These are phyloP conservation scores for Gastrophysa polygoni DNA, from an alignment of 2,888 invertebrate genomes.

Conservation along the genomic window DNA sequence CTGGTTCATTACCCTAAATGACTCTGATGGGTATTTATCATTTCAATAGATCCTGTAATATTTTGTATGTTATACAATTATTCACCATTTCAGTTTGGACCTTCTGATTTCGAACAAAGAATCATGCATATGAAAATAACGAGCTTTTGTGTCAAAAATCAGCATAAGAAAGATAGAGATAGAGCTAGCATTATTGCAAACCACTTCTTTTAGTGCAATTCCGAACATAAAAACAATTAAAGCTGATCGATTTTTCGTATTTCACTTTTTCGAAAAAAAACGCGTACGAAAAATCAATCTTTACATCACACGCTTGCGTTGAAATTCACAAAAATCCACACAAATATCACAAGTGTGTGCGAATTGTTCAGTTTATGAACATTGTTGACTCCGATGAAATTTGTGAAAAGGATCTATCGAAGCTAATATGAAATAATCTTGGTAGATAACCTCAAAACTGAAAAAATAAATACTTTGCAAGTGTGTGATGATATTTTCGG, in stretches of 20 bases:
- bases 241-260: constrained; percentile 50
- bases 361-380: too few species aligned
- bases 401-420: too few species aligned
- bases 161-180: constrained; percentile 54
- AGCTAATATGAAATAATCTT: too few species aligned
- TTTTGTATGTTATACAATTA: too few species aligned
- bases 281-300: constrained; percentile 32
- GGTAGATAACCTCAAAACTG: constrained; percentile 19
- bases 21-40: too few species aligned
- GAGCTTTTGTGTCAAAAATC: constrained; percentile 47
- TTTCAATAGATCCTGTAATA: too few species aligned
- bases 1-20: too few species aligned
- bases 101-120: constrained; percentile 2
- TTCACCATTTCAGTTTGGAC: neutral
- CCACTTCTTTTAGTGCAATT: constrained; percentile 51
- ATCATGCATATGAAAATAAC: constrained; percentile 32
- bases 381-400: constrained; percentile 7
- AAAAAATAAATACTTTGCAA: constrained; percentile 38
- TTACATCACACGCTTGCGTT: constrained; percentile 52
- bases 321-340: constrained; percentile 28
- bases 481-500: constrained; percentile 45
- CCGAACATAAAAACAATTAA: constrained; percentile 55
- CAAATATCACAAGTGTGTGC: constrained; percentile 23
- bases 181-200: constrained; percentile 52
- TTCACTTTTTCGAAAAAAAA: constrained; percentile 30